Base-by-base conservation (phyloP, 1,140 invertebrate genomes). In the Diachasma alloeum region DNA sequence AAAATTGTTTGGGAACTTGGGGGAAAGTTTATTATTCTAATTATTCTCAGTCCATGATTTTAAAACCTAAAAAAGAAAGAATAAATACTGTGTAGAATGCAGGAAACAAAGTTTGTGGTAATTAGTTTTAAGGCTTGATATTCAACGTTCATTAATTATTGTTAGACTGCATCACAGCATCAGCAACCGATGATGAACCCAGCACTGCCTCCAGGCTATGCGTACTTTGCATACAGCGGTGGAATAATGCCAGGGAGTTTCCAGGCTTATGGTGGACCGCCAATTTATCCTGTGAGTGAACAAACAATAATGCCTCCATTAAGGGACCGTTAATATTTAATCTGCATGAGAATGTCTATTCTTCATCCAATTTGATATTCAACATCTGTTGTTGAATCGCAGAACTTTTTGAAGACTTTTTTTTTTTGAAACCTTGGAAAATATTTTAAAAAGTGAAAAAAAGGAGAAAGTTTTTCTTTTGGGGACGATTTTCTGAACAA, bases 201-300 rank as follows among this genome's bases (percentile, higher is more conserved):
- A 8, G 89, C 90, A 15, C 86, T 93, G 77, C 92, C 92, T 76
- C 92, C 92, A 53, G 91, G 90, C 80, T 94, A 94, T 83, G 92
- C 93, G 68, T 94, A 94, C 83, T 94, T 93, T 85, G 80, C 87
- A 8, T 94, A 94, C 87, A 90, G 91, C 75, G 91, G 91, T 77
- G 90, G 92, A 86, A 91, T 94, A 82, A 91, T 93, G 90, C 92
- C 93, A 67, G 93, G 93, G 78, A 92, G 94, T 80, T 95, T 95
- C 86, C 94, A 94, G 79, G 59, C 59, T 13, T 95, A 95, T 83
- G 91, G 93, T 76, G 92, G 94, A 31, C 92, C 92, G 67, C 91
- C 92, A 81, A 91, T 93, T 76, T 93, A 93, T 86, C 92, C 92
- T 77, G 93, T 94, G 89, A 91, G 89, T 84, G 76, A 74, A n/a